phyloP scores from a whole-genome alignment of 2,888 invertebrate species.

The Hydriomena furcata region DNA sequence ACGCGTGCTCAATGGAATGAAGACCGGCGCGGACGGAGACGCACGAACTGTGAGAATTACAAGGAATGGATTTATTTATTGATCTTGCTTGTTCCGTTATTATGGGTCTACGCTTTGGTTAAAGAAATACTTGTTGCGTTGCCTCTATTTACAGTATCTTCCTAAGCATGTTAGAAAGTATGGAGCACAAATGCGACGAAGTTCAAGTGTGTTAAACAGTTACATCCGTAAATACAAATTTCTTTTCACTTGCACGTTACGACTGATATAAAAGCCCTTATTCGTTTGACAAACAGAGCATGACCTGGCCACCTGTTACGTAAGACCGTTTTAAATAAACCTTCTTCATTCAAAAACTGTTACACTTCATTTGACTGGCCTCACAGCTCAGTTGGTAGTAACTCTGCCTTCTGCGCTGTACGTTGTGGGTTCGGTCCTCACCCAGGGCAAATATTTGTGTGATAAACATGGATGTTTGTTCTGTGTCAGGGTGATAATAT shows the following conservation, averaged over 20 bases:
- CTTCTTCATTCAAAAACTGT: no score
- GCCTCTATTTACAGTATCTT: slow-evolving; percentile 42
- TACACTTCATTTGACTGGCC: no score
- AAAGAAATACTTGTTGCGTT: slow-evolving; percentile 57
- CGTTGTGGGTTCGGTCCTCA: no score
- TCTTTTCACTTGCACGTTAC: slow-evolving; percentile 31
- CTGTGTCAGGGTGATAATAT: no score
- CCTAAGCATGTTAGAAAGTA: slow-evolving; percentile 49
- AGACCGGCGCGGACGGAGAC: slow-evolving; percentile 63
- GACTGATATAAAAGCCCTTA: slow-evolving; percentile 34
- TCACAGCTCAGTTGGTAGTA: no score
- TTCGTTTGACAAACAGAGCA: slow-evolving; percentile 35
- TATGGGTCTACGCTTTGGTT: slow-evolving; percentile 56
- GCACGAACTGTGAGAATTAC: slow-evolving; percentile 74
- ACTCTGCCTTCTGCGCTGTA: no score
- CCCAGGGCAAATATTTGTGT: no score
- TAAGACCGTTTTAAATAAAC: no score
- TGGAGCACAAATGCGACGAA: slow-evolving; percentile 33
- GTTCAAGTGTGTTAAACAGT: slow-evolving; percentile 48
- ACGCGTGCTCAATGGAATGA: slow-evolving; percentile 72
- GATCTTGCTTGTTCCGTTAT: slow-evolving; percentile 76
- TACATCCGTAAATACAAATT: slow-evolving; percentile 46
- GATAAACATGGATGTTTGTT: no score
- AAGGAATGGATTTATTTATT: slow-evolving; percentile 80
- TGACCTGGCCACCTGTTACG: slow-evolving; percentile 26